Base-by-base conservation (phyloP, 2,888 invertebrate species). In the Idaea dimidiata region DNA sequence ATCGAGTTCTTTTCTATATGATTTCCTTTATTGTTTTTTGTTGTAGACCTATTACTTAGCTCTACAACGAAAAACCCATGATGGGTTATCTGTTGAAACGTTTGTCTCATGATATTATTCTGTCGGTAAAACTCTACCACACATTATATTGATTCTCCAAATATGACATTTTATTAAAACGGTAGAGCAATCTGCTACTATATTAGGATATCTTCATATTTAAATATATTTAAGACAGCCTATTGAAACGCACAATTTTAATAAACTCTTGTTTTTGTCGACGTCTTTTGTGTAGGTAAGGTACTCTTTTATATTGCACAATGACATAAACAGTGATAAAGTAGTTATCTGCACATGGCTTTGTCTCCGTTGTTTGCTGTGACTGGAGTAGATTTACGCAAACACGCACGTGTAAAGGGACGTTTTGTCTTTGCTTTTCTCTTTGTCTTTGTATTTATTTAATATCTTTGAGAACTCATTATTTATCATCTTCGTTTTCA, bases 361-460 rank as follows among this genome's bases (percentile, higher is more conserved):
- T 71, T 70, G 70, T 71, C 59, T 64, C 57, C 58, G 24, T 62
- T 71, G 70, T 72, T 72, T 71, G 63, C 73, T 77, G 71, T 70
- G 72, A 72, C 67, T 67, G 70, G 70, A 72, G 67, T 71, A 75
- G 74, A 77, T 80, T 74, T 77, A 76, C 72, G 74, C 79, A 84
- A 84, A 82, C 79, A 86, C 79, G 80, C 87, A 86, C 85, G 85
- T 88, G 87, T 80, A 77, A 81, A 65, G 76, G 78, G 77, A 85
- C 80, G 82, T 80, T 81, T 80, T 76, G 69, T 78, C 24, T 24
- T 24, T 24, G 1, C 24, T 86, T 84, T 74, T 75, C 77, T 77
- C 82, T 83, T 82, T 86, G 82, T 87, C 10, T 43, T 73, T 68
- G 65, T 79, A 78, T 85, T 83, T 80, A 72, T 76, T 75, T 79